Conservation (phyloP, 35 echinoderm and acorn worm genomes). For the Stichopus chloronotus region DNA sequence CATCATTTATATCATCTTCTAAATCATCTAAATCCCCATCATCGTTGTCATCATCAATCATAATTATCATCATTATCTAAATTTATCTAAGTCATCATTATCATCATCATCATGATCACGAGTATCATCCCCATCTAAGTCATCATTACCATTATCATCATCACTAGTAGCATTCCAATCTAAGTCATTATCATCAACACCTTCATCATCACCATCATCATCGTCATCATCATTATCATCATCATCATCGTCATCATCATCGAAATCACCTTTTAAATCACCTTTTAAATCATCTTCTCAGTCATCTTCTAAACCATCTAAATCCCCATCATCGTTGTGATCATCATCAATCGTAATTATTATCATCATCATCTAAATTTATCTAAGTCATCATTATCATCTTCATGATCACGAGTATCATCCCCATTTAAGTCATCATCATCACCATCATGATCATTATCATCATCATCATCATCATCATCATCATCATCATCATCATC, state of each 20-base stretch:
- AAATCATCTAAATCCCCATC: neutral
- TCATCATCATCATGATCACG: neutral
- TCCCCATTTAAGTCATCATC: neutral
- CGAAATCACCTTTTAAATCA: neutral
- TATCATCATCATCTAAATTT: neutral
- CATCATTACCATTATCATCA: slow-evolving; percentile 1
- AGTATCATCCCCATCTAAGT: neutral
- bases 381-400: neutral
- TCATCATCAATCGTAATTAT: neutral
- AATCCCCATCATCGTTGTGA: neutral
- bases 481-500: slow-evolving; percentile 42
- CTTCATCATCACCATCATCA: slow-evolving; percentile 37
- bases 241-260: neutral
- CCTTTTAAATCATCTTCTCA: neutral
- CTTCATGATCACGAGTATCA: neutral
- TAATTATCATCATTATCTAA: neutral
- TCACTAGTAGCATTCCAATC: neutral
- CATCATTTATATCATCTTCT: neutral
- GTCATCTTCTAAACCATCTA: neutral
- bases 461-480: slow-evolving; percentile 39
- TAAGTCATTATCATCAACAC: slow-evolving; percentile 1
- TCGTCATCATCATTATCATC: slow-evolving; percentile 38
- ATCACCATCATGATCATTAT: slow-evolving; percentile 15
- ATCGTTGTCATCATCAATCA: slow-evolving; percentile 2
- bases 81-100: neutral